Evolutionary conservation across 2,888 invertebrate species (phyloP), one percentile per base, ranked within the genome.

Genomic region (Bruchidius siliquastri): DNA sequence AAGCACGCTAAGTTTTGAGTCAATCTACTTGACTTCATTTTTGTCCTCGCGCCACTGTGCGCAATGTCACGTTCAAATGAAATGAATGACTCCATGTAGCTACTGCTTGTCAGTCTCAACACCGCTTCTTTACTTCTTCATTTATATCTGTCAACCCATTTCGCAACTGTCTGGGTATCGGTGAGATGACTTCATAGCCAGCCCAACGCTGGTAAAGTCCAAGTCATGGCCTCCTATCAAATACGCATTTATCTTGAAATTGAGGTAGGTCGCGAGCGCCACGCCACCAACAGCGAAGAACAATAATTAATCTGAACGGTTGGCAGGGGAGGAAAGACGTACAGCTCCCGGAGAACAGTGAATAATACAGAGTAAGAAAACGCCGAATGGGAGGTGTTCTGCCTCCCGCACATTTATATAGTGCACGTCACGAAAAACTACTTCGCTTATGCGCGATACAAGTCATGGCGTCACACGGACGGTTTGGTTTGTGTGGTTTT

Each of bases 241-340:
- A 82, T 81, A 80, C 77, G 77, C 81, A 82, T 82, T 82, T 81
- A 82, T 82, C 81, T 82, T 80, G 74, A 78, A 77, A 77, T 82
- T 82, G 81, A 81, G 81, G 81, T 80, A 82, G 81, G 81, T 82
- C 81, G 81, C 81, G 81, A 81, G 81, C 79, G 77, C 3, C 49
- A 13, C 49, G 49, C 49, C 49, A 73, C 77, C 78, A 77, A 76
- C 77, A 74, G 77, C 78, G 76, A 79, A 78, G 78, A 80, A 81
- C 79, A 79, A 80, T 81, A 80, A 82, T 82, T 81, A 82, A 82
- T 82, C 79, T 80, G 78, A 73, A 49, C 72, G 78, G 49, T 49
- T 49, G 49, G 49, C 49, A 49, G 49, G 49, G 49, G 49, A 49
- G 49, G 49, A 49, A 49, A 49, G 49, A 49, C 18, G 49, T 49